Evolutionary conservation across 2,797 vertebrate genomes (phyloP), one percentile per base, ranked within the genome.

Genomic region (Luscinia luscinia): DNA sequence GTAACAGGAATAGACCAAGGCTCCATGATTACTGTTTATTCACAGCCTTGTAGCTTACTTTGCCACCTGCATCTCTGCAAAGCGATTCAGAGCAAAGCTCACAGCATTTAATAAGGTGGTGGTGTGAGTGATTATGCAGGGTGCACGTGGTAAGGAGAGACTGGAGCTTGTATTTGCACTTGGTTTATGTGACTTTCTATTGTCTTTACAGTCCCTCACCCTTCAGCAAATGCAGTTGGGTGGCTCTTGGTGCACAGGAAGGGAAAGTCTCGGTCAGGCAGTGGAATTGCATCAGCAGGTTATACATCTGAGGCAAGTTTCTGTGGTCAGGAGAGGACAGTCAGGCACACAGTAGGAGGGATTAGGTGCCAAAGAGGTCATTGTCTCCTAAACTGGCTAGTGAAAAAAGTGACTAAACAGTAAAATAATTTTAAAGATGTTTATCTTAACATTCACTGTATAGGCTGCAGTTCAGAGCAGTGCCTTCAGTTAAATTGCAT

Each of bases 81-180:
- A 83, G 43, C 55, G 43, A 32, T 77, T 91, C 72, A 77, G 68
- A 86, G 58, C 0, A 1, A 61, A 93, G 21, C 23, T 74, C 0
- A 0, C 23, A 45, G 55, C 43, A 27, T 82, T 89, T 76, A 46
- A 59, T 36, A 52, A 49, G 36, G 19, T 49, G 26, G 14, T 17
- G 54, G 30, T 69, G 34, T 0, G 0, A 81, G 41, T 20, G 38
- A 28, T 54, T 75, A 54, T 15, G 6, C 5, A 28, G 36, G 7
- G 9, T 52, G 16, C n/a, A 64, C 43, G 18, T 28, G 30, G 27
- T 66, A 80, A 83, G 64, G 23, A 61, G 40, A 51, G 22, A 28
- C 21, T 52, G 22, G 38, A 38, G 3, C 4, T 79, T 52, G 17
- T n/a, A 6, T 87, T 91, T 84, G 77, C 72, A 9, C 24, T 45